A percentile compares a stretch with the other conserved stretches of the same genome.
Conservation (phyloP, 2,113 vertebrate genomes). For the Tiliqua scincoides region DNA sequence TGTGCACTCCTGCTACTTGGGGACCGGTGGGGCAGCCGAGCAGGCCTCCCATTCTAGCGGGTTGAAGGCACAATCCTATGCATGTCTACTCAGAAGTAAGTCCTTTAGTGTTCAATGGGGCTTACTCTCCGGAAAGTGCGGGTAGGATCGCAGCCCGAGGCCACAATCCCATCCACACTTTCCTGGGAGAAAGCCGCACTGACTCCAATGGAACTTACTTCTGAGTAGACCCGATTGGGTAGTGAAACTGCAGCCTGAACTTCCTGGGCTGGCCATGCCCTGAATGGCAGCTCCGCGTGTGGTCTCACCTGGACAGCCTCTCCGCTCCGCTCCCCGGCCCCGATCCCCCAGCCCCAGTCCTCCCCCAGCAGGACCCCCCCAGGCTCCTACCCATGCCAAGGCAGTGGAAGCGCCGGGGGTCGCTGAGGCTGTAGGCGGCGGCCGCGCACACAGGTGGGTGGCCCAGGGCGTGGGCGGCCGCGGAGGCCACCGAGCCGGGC, state of each 20-base stretch:
- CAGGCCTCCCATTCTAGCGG: not conserved
- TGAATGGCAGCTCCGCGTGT: not conserved
- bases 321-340: not conserved
- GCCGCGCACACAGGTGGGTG: conserved; percentile 91
- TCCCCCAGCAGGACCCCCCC: not conserved
- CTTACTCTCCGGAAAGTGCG: no score
- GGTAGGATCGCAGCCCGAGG: no score
- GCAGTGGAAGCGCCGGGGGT: conserved; percentile 95
- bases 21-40: not conserved
- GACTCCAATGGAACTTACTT: no score
- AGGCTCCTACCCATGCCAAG: conserved; percentile 88
- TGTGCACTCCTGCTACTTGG: not conserved
- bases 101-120: no score
- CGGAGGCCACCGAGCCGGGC: conserved; percentile 43
- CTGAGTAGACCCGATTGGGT: no score
- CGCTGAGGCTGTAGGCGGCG: conserved; percentile 91
- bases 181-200: no score
- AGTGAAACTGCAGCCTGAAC: not conserved
- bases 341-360: not conserved
- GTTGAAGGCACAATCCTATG: no score
- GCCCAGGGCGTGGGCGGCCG: conserved; percentile 84
- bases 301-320: not conserved
- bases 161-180: no score
- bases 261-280: not conserved
- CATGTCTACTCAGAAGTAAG: no score